Base-by-base conservation (phyloP, 2,888 invertebrate genomes). In the Eucera pruinosa region DNA sequence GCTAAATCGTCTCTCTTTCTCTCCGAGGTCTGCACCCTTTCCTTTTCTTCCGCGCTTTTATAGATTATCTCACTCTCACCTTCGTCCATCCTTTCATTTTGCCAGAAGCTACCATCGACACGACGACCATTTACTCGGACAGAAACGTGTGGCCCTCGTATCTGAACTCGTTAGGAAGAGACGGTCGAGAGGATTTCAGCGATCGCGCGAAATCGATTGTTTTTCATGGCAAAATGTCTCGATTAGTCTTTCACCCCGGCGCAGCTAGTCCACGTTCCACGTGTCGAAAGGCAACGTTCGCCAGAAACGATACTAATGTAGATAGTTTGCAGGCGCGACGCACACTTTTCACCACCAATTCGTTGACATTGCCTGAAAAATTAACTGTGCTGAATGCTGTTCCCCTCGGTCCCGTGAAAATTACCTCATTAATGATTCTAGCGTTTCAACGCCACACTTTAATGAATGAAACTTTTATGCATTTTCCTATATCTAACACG, bases 71-170 rank as follows among this genome's bases (percentile, higher is more conserved):
- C 78, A 47, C 79, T 78, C 82, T 64, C 61, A 15, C 64, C 71
- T 73, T 75, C 55, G 36, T 57, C 64, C 70, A 58, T 83, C 78
- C 82, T 81, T 79, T 71, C 76, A 67, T 78, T 76, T 82, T 48
- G 69, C 43, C 77, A 76, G 69, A 74, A 84, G 80, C 84, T 54
- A 81, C 65, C 72, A 48, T 60, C 71, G 65, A 75, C 72, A 58
- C 65, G 72, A 30, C 76, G 52, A 72, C 48, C 62, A 57, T 81
- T 71, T 68, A 68, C 55, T 65, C 60, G 66, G 69, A 62, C 60
- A 76, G 71, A 77, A 82, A 80, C 74, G 62, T 13, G 83, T 77
- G 84, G 81, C 77, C 64, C 72, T 74, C 62, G 77, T 80, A 79
- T 66, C 77, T 52, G 57, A 60, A 73, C 52, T 82, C 76, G 79